phyloP scores from a whole-genome alignment of 2,888 invertebrate genomes.

The Macrophya alboannulata region DNA sequence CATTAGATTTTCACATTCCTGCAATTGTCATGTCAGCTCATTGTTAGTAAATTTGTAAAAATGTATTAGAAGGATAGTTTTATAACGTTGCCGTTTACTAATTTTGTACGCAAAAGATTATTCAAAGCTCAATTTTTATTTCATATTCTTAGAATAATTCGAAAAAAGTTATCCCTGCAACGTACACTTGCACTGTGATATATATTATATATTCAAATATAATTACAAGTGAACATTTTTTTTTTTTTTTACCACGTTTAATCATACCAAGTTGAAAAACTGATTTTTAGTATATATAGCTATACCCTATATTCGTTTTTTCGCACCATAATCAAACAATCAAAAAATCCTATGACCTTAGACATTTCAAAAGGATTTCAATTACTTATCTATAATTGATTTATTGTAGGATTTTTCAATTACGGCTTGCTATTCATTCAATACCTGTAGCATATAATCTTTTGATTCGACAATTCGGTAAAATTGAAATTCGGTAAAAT shows the following conservation, averaged over 20 bases:
- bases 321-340: background rate
- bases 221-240: background rate
- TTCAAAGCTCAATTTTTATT: conserved; percentile 24
- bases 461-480: too few species aligned
- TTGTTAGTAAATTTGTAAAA: background rate
- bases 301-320: background rate
- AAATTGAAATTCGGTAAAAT: too few species aligned
- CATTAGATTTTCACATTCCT: conserved; percentile 43
- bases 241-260: background rate
- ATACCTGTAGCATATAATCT: background rate
- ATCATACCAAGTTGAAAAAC: background rate
- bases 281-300: background rate
- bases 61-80: background rate
- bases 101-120: background rate
- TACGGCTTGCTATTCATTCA: conserved; percentile 8
- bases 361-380: background rate
- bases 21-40: conserved; percentile 11
- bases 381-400: conserved; percentile 4
- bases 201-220: conserved; percentile 32
- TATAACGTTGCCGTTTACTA: background rate
- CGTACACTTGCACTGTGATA: conserved; percentile 24
- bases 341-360: background rate
- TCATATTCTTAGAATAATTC: background rate
- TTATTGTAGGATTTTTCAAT: background rate
- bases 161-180: background rate